Evolutionary conservation across 1,140 invertebrate species (phyloP), one percentile per base, ranked within the genome.

Genomic region (Dendroctonus valens): DNA sequence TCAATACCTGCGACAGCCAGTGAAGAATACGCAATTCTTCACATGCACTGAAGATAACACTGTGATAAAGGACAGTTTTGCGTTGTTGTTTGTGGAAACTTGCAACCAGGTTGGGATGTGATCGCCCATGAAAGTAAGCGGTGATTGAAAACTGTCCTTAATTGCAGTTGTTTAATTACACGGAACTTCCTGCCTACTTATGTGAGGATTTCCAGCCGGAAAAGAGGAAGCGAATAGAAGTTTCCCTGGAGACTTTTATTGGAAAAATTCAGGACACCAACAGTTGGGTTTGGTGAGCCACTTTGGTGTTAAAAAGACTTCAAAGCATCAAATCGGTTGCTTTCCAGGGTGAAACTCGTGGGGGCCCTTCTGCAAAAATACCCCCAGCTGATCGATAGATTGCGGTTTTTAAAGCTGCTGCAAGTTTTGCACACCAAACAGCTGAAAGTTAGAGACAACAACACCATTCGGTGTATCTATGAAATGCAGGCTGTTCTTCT

Each of bases 391-490:
- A 59, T 83, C 37, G 74, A 74, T 50, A 50, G 68, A 5, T 38
- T 75, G 7, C 75, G 81, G 63, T 79, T 78, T 57, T 40, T 72
- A 15, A 52, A 62, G 37, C 70, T 83, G 41, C 26, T 83, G 7
- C 72, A 78, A 72, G 65, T 69, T 14, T 44, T 82, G 7, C 72
- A 74, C 5, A 70, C 77, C n/a, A 57, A 80, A 8, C 75, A 79
- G 50, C 72, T 69, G 49, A 71, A 77, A 12, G 73, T 72, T 49
- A 79, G 78, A 68, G 73, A 78, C 53, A 70, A 73, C 49, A 65
- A 65, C n/a, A 65, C 79, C 0, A 74, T 76, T 51, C 70, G 78
- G 53, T 75, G 71, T 64, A 69, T 82, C 6, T 82, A 79, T 59
- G 68, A 77, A 69, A 68, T 78, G 44, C 70, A 75, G 12, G 60